phyloP scores from a whole-genome alignment of 2,888 invertebrate species.

The Melangyna quadrimaculata region DNA sequence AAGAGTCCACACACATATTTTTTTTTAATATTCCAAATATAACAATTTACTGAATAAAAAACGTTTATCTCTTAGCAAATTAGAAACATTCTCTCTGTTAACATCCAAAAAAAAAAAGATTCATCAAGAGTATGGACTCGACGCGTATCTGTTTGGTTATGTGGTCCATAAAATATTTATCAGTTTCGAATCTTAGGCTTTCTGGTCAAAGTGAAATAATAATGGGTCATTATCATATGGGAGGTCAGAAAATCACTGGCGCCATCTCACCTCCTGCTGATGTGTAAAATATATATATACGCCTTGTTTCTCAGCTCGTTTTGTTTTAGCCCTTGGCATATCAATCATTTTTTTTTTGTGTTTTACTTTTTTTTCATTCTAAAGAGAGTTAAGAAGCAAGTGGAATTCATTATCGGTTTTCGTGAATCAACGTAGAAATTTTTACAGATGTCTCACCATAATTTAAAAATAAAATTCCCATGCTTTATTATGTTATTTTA shows the following conservation, averaged over 20 bases:
- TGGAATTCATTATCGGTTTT: constrained; percentile 11
- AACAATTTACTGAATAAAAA: not conserved
- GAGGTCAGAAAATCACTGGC: constrained; percentile 79
- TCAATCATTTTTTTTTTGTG: constrained; percentile 40
- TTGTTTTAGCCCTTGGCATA: constrained; percentile 43
- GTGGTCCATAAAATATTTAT: constrained; percentile 45
- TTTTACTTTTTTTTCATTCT: not conserved
- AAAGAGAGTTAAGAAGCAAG: constrained; percentile 17
- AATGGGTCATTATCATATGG: constrained; percentile 34
- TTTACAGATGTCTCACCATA: constrained; percentile 27
- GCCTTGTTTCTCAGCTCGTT: constrained; percentile 46
- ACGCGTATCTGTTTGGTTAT: not conserved
- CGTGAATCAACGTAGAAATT: not conserved
- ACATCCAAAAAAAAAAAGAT: not conserved
- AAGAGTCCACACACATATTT: constrained; percentile 24
- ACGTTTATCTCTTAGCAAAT: constrained; percentile 14
- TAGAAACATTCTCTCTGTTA: constrained; percentile 4
- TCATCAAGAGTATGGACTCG: not conserved
- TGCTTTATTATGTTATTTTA: constrained; percentile 11
- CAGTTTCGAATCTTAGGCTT: constrained; percentile 14
- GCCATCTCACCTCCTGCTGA: constrained; percentile 79
- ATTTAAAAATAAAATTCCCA: constrained; percentile 5
- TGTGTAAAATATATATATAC: constrained; percentile 70
- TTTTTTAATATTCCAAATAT: constrained; percentile 35
- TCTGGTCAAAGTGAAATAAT: constrained; percentile 41